Evolutionary conservation across 2,888 invertebrate species (phyloP), one percentile per base, ranked within the genome.

Genomic region (Meteorus colon): DNA sequence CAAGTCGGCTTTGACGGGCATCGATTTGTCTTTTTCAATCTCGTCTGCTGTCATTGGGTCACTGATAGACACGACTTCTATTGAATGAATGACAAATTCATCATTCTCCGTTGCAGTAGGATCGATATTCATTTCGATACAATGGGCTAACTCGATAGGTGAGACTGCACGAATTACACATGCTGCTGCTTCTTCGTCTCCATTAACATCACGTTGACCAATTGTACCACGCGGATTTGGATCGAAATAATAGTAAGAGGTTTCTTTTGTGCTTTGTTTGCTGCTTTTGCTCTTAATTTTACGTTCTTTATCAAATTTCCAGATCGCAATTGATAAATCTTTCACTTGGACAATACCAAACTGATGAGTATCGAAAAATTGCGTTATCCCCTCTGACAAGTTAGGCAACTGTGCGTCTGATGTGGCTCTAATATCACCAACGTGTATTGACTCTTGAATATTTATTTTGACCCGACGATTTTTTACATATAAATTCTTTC

Each of bases 161-260:
- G 84, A 80, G 2, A 84, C 73, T 0, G 90, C 82, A 48, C 91
- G 84, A 1, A 91, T 76, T 0, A 90, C 84, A 74, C 91, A 91
- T 4, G 91, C 90, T 31, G 68, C 76, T 8, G 68, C 10, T 3
- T 80, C 81, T 4, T 78, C 80, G 8, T 82, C 85, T 0, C 80
- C 82, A 45, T 79, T 72, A 24, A 62, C 24, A 3, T 68, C 45
- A 51, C 67, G 68, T n/a, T 69, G 63, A 12, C 77, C 79, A 6
- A 76, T 19, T 27, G 74, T 71, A 48, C 73, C 75, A 24, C 90
- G 85, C 31, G 90, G 89, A 77, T 90, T 87, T 0, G 91, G 88
- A 81, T 91, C 91, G 78, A 90, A 92, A 79, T 90, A 87, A 80
- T 90, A 92, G 72, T 88, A 91, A 4, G 86, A 82, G 0, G 76